Percentiles rank a stretch among this genome's conserved stretches.
These are phyloP conservation scores for Caenorhabditis sulstoni DNA, from an alignment of 2,888 invertebrate genomes.

Conservation along the genomic window DNA sequence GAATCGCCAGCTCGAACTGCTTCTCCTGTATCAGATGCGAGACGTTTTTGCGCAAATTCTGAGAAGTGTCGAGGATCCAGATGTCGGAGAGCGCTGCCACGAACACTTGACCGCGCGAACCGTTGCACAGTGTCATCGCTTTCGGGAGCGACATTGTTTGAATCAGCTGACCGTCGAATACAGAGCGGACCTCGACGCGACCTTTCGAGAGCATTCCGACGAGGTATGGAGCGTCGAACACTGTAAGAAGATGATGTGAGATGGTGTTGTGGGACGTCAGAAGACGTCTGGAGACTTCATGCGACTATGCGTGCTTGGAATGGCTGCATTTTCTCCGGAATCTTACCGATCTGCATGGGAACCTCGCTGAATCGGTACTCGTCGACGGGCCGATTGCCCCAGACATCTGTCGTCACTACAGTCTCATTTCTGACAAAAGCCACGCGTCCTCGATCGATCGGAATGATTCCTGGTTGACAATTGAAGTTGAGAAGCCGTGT, in stretches of 20 bases:
- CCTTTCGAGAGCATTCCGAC: constrained; percentile 87
- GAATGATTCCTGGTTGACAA: constrained; percentile 47
- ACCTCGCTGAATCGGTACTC: constrained; percentile 51
- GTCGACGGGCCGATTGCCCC: constrained; percentile 31
- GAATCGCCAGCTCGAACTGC: constrained; percentile 91
- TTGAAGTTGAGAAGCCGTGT: constrained; percentile 43
- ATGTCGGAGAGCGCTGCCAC: constrained; percentile 67
- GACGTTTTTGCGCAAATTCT: constrained; percentile 88
- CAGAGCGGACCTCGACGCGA: constrained; percentile 89
- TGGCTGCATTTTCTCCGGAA: too few relatives aligned
- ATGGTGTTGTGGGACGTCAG: too few relatives aligned
- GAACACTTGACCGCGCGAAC: constrained; percentile 71
- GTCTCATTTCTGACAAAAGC: constrained; percentile 55
- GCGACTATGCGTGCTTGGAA: too few relatives aligned
- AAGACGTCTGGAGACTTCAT: too few relatives aligned
- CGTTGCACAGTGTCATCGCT: constrained; percentile 59
- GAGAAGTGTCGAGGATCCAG: constrained; percentile 90
- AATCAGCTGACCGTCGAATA: constrained; percentile 88
- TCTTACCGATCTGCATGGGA: constrained; percentile 53
- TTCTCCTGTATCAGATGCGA: constrained; percentile 90
- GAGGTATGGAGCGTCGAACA: constrained; percentile 93
- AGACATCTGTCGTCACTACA: constrained; percentile 44
- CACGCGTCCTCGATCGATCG: constrained; percentile 37
- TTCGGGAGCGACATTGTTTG: constrained; percentile 87
- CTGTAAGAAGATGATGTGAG: constrained; percentile 23